These are phyloP conservation scores for Clarias laeviceps DNA, from an alignment of 2,797 vertebrate genomes.

Conservation along the genomic window DNA sequence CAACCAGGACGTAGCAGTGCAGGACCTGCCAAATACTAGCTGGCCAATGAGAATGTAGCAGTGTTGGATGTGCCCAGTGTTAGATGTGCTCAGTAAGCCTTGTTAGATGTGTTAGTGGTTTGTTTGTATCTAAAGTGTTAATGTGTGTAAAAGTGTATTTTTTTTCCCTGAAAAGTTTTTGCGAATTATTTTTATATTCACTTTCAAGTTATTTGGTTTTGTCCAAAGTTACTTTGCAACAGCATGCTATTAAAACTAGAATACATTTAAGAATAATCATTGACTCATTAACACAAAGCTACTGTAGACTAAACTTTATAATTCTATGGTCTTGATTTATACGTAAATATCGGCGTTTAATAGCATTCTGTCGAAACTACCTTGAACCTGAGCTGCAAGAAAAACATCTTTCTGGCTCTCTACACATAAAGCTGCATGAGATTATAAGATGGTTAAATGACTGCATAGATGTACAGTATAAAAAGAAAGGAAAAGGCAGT, in stretches of 20 bases:
- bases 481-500: background rate
- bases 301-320: background rate
- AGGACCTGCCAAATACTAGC: no score
- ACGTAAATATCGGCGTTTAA: background rate
- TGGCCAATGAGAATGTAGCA: no score
- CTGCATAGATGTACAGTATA: background rate
- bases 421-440: background rate
- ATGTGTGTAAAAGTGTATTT: no score
- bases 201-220: no score
- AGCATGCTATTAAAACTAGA: background rate
- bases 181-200: no score
- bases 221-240: no score
- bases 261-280: background rate
- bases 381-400: background rate
- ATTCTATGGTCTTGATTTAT: background rate
- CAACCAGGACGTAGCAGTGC: no score
- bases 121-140: no score
- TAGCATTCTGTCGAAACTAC: background rate
- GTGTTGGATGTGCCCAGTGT: no score
- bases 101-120: no score
- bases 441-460: background rate
- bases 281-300: background rate
- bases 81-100: no score
- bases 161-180: no score
- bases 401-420: background rate